Conservation (phyloP, 2,113 vertebrate species). For the Chlamydotis undulata region DNA sequence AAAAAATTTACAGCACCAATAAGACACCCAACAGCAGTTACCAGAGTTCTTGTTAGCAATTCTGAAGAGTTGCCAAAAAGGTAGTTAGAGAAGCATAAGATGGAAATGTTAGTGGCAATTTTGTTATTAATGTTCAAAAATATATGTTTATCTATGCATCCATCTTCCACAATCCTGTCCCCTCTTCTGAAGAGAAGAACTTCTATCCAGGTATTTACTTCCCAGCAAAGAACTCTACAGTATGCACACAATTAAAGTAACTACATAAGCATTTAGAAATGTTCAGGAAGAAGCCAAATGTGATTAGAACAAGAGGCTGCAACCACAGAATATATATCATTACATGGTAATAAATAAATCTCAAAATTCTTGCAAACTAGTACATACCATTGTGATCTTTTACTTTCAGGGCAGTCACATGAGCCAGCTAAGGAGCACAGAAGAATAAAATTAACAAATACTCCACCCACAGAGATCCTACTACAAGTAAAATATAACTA, state of each 20-base stretch:
- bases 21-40: neutral
- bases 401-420: conserved; percentile 86
- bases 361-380: neutral
- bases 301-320: neutral
- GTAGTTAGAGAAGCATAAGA: neutral
- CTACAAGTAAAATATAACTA: neutral
- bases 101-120: neutral
- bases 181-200: neutral
- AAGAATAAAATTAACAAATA: conserved; percentile 14
- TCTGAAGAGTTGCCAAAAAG: neutral
- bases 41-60: neutral
- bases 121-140: neutral
- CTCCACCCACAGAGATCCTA: neutral
- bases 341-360: neutral
- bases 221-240: neutral
- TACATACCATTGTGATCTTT: conserved; percentile 87
- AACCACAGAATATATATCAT: neutral
- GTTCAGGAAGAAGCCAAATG: neutral
- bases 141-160: neutral
- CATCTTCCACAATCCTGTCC: neutral
- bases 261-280: neutral
- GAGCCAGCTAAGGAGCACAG: conserved; percentile 79
- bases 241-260: neutral
- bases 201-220: neutral
- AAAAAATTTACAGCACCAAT: neutral